Evolutionary conservation across 2,888 invertebrate species (phyloP), one percentile per base, ranked within the genome.

Genomic region (Conus canariensis): DNA sequence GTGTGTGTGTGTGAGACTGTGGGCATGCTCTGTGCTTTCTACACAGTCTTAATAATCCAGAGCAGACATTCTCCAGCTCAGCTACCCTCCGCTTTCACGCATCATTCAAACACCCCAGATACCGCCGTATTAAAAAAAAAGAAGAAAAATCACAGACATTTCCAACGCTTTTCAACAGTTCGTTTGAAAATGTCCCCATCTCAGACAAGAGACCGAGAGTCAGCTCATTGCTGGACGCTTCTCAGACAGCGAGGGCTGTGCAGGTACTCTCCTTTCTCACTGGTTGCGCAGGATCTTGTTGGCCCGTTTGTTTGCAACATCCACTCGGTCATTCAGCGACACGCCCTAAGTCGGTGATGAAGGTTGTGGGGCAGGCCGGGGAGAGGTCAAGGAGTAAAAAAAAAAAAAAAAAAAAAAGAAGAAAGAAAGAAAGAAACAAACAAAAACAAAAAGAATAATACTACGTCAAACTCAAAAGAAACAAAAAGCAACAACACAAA

Each of bases 301-400:
- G 70, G 95, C 95, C 90, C 95, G 90, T 88, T 94, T 94, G 93
- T 95, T 95, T 67, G 95, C 95, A 22, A 91, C 92, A 80, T 95
- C 94, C 90, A 95, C 95, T 91, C 95, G 92, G 82, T 93, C 94
- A 91, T 95, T 95, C 91, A 95, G 92, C 74, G 93, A 93, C 59
- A 90, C 93, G 82, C 94, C 95, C 95, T 95, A 82, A 59, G 60
- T 3, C 19, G 19, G 82, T 45, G 56, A 56, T 82, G 77, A 58
- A 85, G 19, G 67, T 12, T 67, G 87, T 77, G 8, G 30, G 19
- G 85, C 6, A 87, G 59, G 59, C 45, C n/a, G n/a, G 16, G 70
- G 85, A 89, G 67, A 30, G n/a, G 30, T 86, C 90, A 91, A 90
- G 88, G 90, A 92, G 89, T 88, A 67, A 90, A 91, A 90, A 87